Evolutionary conservation across 2,797 vertebrate species (phyloP).

Genomic region (Arrhamphus sclerolepis): DNA sequence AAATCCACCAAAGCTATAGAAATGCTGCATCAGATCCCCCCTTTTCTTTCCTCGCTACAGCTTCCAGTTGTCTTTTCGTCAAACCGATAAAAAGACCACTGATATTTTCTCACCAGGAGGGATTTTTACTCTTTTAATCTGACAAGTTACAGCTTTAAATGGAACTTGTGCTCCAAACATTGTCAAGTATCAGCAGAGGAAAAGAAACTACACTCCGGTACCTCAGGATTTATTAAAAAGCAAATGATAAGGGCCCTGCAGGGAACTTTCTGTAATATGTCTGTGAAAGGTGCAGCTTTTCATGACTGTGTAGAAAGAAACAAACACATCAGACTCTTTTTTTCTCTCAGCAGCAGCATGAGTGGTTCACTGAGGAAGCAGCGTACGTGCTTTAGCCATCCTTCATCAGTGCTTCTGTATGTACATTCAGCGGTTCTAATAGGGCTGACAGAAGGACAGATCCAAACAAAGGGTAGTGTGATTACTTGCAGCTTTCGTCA

Average conservation of each 20-base stretch:
- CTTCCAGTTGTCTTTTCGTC: conserved; percentile 19
- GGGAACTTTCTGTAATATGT: not conserved
- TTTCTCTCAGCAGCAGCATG: not conserved
- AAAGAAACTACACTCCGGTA: not conserved
- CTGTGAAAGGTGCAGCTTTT: conserved; percentile 2
- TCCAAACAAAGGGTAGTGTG: conserved; percentile 7
- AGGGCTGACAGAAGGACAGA: not conserved
- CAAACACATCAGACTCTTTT: conserved; percentile 5
- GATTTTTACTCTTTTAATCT: conserved; percentile 34
- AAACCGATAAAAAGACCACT: conserved; percentile 16
- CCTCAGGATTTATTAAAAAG: conserved; percentile 11
- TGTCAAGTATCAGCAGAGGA: conserved; percentile 14
- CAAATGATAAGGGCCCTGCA: not conserved
- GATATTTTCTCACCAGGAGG: conserved; percentile 20
- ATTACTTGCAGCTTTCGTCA: conserved; percentile 37
- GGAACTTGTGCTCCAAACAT: conserved; percentile 5
- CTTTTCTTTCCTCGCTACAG: not conserved
- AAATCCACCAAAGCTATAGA: conserved; percentile 13
- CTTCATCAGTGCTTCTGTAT: conserved; percentile 2
- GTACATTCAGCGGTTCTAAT: conserved; percentile 9
- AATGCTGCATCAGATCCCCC: conserved; percentile 12
- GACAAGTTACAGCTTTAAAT: conserved; percentile 28
- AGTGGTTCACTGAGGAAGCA: not conserved
- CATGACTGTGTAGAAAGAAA: not conserved
- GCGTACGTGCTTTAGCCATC: not conserved